Conservation (phyloP, 1,140 invertebrate species). For the Cyrtorhinus lividipennis region DNA sequence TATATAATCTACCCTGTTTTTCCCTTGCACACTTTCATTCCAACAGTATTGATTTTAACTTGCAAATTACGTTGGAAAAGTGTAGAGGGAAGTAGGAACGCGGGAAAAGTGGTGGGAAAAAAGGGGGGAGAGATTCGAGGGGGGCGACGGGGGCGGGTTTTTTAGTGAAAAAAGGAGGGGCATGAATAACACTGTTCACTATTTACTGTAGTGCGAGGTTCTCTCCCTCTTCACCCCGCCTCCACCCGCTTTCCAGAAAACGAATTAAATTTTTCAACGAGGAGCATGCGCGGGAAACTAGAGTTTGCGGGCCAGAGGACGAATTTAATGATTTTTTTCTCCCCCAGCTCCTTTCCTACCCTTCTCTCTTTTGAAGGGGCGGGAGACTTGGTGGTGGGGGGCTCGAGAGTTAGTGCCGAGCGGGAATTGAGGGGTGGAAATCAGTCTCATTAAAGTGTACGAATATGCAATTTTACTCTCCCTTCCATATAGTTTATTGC, state of each 20-base stretch:
- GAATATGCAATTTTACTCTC: constrained; percentile 29
- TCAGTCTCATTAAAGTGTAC: constrained; percentile 28
- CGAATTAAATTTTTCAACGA: constrained; percentile 29
- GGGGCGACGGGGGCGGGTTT: constrained; percentile 5
- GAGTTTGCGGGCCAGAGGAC: constrained; percentile 25
- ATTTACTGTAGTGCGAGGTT: constrained; percentile 29
- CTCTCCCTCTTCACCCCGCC: no score
- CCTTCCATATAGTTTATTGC: constrained; percentile 26
- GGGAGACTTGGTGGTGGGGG: constrained; percentile 22
- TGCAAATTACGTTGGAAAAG: constrained; percentile 15
- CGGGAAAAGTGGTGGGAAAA: not conserved
- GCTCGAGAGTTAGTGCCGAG: constrained; percentile 21
- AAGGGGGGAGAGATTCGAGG: not conserved
- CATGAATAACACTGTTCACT: constrained; percentile 29
- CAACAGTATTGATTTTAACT: constrained; percentile 20
- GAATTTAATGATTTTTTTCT: constrained; percentile 29
- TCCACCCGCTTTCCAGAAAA: constrained; percentile 20
- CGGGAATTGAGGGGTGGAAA: constrained; percentile 23
- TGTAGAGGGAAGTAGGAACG: not conserved
- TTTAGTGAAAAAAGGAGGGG: constrained; percentile 15
- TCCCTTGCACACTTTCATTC: constrained; percentile 20
- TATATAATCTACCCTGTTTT: constrained; percentile 18
- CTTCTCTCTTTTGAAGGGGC: constrained; percentile 24
- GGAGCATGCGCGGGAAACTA: constrained; percentile 26
- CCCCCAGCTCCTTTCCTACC: constrained; percentile 16